Conservation (phyloP, 2,113 vertebrate species). For the Oryctolagus cuniculus region DNA sequence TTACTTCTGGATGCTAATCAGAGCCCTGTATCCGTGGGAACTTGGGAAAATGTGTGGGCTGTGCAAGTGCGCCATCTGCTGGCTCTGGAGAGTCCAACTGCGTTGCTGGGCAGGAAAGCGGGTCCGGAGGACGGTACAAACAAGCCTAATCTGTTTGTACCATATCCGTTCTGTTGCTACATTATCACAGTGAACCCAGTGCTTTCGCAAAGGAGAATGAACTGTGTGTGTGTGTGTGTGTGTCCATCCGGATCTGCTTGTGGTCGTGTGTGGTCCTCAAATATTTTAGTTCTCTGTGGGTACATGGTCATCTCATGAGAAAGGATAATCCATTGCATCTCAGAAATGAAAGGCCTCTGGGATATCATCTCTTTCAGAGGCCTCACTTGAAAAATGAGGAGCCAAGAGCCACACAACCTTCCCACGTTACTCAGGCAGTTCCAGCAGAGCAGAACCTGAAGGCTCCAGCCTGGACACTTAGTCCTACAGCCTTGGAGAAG, state of each 20-base stretch:
- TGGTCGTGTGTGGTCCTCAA: background rate
- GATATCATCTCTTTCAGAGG: background rate
- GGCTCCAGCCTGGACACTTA: background rate
- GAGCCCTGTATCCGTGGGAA: background rate
- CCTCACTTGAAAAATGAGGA: background rate
- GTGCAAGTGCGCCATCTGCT: slow-evolving; percentile 87
- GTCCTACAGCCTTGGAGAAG: background rate
- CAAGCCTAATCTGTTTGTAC: background rate
- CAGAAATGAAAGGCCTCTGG: slow-evolving; percentile 16
- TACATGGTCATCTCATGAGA: background rate
- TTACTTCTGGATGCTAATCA: slow-evolving; percentile 43
- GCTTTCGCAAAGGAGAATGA: background rate
- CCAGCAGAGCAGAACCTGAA: background rate
- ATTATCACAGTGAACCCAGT: background rate
- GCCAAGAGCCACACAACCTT: background rate
- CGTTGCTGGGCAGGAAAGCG: fast-evolving
- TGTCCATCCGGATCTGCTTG: too few relatives aligned
- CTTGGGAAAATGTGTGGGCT: slow-evolving; percentile 72
- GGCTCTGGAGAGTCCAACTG: background rate
- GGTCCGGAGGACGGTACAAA: background rate
- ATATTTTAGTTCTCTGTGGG: background rate
- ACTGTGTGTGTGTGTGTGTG: background rate
- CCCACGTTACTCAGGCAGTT: background rate
- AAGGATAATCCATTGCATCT: slow-evolving; percentile 26
- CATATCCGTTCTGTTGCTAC: background rate